Evolutionary conservation across 2,113 vertebrate genomes (phyloP).

Genomic region (Marcusenius ussheri): DNA sequence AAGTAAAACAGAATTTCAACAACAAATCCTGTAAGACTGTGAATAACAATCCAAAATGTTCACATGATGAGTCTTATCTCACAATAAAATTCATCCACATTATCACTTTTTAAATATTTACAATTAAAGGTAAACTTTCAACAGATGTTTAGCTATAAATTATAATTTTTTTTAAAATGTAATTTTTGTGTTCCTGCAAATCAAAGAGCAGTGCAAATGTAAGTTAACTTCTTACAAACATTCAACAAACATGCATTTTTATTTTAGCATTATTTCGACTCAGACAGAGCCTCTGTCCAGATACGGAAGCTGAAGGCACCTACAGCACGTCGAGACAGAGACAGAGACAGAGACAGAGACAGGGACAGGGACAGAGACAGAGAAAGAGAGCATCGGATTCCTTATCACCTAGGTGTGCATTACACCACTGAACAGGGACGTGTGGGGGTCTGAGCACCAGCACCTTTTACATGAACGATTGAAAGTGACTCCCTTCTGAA

Average conservation of each 20-base stretch:
- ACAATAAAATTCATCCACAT: not conserved
- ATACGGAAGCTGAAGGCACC: not conserved
- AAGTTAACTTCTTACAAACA: not conserved
- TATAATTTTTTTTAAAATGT: not conserved
- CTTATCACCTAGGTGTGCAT: not conserved
- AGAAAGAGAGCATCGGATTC: not conserved
- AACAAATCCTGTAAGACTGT: not conserved
- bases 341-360: no score
- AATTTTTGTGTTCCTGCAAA: not conserved
- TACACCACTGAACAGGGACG: not conserved
- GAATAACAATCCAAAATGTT: not conserved
- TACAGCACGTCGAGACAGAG: not conserved
- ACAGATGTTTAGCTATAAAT: conserved; percentile 8
- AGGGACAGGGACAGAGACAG: no score
- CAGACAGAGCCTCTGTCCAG: not conserved
- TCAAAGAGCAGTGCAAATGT: not conserved
- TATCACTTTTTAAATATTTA: not conserved
- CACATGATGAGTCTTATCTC: not conserved
- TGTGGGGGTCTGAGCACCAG: not conserved
- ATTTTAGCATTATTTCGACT: not conserved
- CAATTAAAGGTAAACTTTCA: not conserved
- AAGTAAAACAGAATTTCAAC: not conserved
- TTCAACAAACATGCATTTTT: not conserved
- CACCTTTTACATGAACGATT: not conserved
- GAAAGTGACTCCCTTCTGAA: not conserved